Evolutionary conservation across 1,140 invertebrate genomes (phyloP), one percentile per base, ranked within the genome.

Genomic region (Listronotus bonariensis): DNA sequence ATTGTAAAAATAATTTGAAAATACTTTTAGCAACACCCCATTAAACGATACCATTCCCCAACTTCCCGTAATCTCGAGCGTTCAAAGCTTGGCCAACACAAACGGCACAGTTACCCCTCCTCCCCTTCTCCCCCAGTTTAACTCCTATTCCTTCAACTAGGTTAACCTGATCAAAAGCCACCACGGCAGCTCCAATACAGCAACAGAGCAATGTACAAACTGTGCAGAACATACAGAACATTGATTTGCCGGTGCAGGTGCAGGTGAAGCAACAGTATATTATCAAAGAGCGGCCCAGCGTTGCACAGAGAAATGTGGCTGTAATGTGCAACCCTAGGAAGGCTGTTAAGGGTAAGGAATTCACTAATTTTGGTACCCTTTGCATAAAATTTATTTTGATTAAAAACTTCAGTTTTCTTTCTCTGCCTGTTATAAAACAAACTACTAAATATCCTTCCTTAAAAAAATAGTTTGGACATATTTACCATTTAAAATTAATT

Each of bases 251-350:
- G 7, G 79, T 67, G 74, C 81, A 31, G 76, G 82, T 1, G n/a
- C 62, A 82, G 68, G 63, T 76, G 12, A 76, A 76, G 63, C 81
- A 85, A 63, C 86, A 91, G 69, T 84, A 90, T 4, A 85, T 91
- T 43, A 83, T 88, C 6, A 85, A 86, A 72, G 91, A 91, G 0
- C 82, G 89, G 46, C 86, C 86, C 34, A 88, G 89, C 0, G 85
- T 87, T 36, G 81, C 85, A 65, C 82, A 92, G 51, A 87, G 87
- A 42, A 95, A 95, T 72, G 92, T 93, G 72, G 85, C 83, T 4
- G 87, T 88, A 85, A 14, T 86, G 84, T 72, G 87, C 83, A 15
- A 88, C 46, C 55, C 71, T 14, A 68, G 59, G 18, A 68, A 65
- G 32, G 36, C 18, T 17, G 59, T 36, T 14, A 65, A 54, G 53